These are phyloP conservation scores for Megalurothrips usitatus DNA, from an alignment of 2,888 invertebrate genomes.

Conservation along the genomic window DNA sequence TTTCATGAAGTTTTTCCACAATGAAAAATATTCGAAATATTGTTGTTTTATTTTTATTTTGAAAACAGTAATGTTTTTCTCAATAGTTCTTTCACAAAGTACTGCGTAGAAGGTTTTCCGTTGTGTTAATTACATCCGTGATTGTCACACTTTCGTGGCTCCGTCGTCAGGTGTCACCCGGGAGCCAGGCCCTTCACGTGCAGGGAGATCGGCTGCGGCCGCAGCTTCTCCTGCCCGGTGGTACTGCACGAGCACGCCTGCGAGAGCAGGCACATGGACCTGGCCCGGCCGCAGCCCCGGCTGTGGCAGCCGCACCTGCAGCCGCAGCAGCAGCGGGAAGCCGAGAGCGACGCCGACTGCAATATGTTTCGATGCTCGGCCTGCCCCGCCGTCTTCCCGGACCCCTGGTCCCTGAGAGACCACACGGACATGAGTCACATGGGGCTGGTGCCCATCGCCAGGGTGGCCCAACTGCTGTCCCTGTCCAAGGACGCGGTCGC, in stretches of 20 bases:
- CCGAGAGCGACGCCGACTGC: neutral
- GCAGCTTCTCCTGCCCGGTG: neutral
- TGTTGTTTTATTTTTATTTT: too few relatives aligned
- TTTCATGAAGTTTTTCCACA: too few relatives aligned
- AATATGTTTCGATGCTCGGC: neutral
- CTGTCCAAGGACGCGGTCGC: neutral
- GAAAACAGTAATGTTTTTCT: too few relatives aligned
- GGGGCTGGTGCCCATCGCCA: neutral
- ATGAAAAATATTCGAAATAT: too few relatives aligned
- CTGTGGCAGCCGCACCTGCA: neutral
- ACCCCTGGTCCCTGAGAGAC: neutral
- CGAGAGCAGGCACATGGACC: constrained; percentile 1
- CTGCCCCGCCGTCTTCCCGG: neutral
- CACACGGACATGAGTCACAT: neutral
- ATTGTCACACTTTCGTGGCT: too few relatives aligned
- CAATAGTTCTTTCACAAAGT: too few relatives aligned
- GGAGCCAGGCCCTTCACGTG: neutral
- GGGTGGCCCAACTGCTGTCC: neutral
- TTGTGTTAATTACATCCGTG: too few relatives aligned
- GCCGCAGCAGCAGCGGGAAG: neutral
- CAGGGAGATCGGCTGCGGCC: neutral
- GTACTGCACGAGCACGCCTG: neutral
- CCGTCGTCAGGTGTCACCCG: neutral
- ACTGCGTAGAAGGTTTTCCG: too few relatives aligned
- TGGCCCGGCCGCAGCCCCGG: neutral